Evolutionary conservation across 2,113 vertebrate genomes (phyloP), one percentile per base, ranked within the genome.

Genomic region (Indicator indicator): DNA sequence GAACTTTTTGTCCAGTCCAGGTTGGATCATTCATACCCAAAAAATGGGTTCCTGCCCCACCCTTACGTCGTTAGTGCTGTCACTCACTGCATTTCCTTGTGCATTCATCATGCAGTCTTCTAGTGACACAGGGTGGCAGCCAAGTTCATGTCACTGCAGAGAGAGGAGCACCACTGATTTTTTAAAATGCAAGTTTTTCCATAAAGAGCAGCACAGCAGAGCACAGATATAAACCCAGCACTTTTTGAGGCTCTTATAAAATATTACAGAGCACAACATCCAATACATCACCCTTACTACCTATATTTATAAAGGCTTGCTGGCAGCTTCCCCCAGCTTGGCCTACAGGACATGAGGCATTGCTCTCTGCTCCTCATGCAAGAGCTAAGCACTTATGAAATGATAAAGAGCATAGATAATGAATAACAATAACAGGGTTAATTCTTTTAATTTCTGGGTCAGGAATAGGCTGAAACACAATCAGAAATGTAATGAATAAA

Each of bases 381-480:
- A 75, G n/a, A 89, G 60, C 54, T 18, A 17, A 40, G 20, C 9
- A 40, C 38, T 78, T 90, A 44, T 9, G 40, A 59, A 86, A 55
- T 58, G 44, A 91, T 48, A 46, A 90, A 59, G 78, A 78, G 46
- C 33, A 40, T 63, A 58, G 46, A 70, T 91, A 76, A 59, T n/a
- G 44, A 83, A 71, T 48, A 72, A 11, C 33, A 38, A 60, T 44
- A 94, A 18, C 33, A 71, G 42, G 33, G 19, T 77, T 83, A 65
- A 63, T 95, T 84, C 5, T 58, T 90, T 19, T 86, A 8, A 17
- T 83, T 83, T 95, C 79, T 70, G 68, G 52, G 79, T 48, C 68
- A 88, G 46, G 11, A 85, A 40, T 48, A 94, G 56, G 72, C 26
- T 63, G 60, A 70, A 94, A 46, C 14, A 70, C 44, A 83, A 60